A percentile compares a stretch with the other conserved stretches of the same genome.
phyloP scores from a whole-genome alignment of 2,888 invertebrate species.

The Hirtodrosophila histrioides region DNA sequence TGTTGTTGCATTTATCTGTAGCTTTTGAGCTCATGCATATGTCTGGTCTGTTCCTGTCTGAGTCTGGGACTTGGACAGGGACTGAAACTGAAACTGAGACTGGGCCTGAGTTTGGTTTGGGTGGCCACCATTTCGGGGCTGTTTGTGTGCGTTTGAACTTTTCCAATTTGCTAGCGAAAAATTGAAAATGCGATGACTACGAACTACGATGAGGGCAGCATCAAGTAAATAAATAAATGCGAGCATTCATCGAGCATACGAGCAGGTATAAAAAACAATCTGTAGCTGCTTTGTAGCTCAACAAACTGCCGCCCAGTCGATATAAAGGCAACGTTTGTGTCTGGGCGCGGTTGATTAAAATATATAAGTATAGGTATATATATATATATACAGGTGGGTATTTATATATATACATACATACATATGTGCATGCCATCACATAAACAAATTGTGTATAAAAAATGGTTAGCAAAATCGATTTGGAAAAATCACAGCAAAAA shows the following conservation, averaged over 20 bases:
- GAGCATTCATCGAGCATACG: slow-evolving; percentile 27
- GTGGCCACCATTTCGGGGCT: slow-evolving; percentile 52
- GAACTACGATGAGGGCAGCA: slow-evolving; percentile 25
- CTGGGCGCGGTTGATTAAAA: slow-evolving; percentile 82
- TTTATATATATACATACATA: slow-evolving; percentile 17
- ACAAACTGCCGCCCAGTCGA: slow-evolving; percentile 65
- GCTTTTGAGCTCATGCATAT: slow-evolving; percentile 70
- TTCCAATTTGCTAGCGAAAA: slow-evolving; percentile 80
- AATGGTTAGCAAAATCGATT: slow-evolving; percentile 69
- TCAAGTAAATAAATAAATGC: slow-evolving; percentile 75
- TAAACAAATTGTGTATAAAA: slow-evolving; percentile 37
- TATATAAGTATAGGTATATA: slow-evolving; percentile 43
- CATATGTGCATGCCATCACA: slow-evolving; percentile 11
- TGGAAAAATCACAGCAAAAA: slow-evolving; percentile 48
- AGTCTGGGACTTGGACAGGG: slow-evolving; percentile 15
- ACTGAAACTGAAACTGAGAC: slow-evolving; percentile 1
- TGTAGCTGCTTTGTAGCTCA: slow-evolving; percentile 68
- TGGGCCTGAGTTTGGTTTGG: slow-evolving; percentile 29
- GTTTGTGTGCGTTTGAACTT: slow-evolving; percentile 63
- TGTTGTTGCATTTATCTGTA: slow-evolving; percentile 70
- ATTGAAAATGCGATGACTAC: slow-evolving; percentile 72
- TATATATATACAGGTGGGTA: slow-evolving; percentile 20
- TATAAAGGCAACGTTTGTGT: slow-evolving; percentile 60
- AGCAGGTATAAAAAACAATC: slow-evolving; percentile 62
- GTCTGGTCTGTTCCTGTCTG: slow-evolving; percentile 52